A percentile compares a stretch with the other conserved stretches of the same genome.
phyloP scores from a whole-genome alignment of 2,888 invertebrate species.

The Tenthredo amoena region DNA sequence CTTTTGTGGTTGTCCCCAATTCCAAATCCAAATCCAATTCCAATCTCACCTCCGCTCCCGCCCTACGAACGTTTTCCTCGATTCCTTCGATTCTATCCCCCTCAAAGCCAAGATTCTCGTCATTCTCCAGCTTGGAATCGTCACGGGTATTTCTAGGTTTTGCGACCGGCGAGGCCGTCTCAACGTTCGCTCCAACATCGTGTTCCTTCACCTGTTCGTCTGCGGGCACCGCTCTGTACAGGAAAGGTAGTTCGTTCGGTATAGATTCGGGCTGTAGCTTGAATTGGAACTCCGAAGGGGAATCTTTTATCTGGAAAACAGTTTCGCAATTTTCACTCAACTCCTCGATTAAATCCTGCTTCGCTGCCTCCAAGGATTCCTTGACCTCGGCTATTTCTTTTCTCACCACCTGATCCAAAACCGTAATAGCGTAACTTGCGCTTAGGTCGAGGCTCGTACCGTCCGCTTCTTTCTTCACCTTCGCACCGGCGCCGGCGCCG shows the following conservation, averaged over 20 bases:
- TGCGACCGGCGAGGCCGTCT: conserved; percentile 64
- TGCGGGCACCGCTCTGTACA: conserved; percentile 78
- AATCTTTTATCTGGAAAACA: conserved; percentile 81
- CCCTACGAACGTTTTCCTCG: conserved; percentile 77
- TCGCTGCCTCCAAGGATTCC: conserved; percentile 85
- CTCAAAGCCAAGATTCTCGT: conserved; percentile 55
- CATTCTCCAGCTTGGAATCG: conserved; percentile 67
- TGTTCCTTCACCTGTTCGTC: conserved; percentile 70
- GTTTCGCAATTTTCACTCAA: conserved; percentile 82
- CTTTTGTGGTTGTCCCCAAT: not conserved
- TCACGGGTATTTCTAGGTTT: conserved; percentile 61
- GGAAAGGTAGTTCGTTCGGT: conserved; percentile 80
- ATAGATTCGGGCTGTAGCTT: conserved; percentile 82
- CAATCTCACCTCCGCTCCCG: conserved; percentile 54
- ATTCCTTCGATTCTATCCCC: conserved; percentile 67
- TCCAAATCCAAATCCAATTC: not conserved
- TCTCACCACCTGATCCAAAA: conserved; percentile 80
- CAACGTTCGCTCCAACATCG: conserved; percentile 65
- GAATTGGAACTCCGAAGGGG: conserved; percentile 88
- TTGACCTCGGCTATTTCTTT: conserved; percentile 87
- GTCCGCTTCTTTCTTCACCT: conserved; percentile 77
- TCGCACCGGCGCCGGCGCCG: conserved; percentile 80
- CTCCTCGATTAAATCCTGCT: conserved; percentile 85
- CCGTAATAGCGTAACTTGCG: conserved; percentile 73
- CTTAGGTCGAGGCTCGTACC: conserved; percentile 72